Evolutionary conservation across 2,113 vertebrate genomes (phyloP), one percentile per base, ranked within the genome.

Genomic region (Opisthocomus hoazin): DNA sequence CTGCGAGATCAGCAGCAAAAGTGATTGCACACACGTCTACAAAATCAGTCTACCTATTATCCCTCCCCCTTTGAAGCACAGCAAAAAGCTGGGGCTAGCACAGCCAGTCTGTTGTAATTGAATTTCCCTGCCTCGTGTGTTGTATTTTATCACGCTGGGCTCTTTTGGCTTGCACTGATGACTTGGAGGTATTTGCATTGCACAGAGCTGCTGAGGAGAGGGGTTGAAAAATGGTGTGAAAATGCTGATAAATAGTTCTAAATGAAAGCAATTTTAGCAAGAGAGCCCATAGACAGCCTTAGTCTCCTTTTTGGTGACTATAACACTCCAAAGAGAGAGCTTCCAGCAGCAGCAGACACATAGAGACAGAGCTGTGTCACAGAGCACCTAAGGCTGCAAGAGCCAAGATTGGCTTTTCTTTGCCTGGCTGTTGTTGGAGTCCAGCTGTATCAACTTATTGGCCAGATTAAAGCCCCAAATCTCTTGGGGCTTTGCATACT

Each of bases 231-330:
- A 89, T 90, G 63, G 58, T 94, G 86, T 94, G 94, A 97, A 90
- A 95, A 97, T 54, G 93, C 95, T 98, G 98, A 98, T 97, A 97
- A 97, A 98, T 97, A 92, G 97, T 87, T 97, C 84, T 93, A 96
- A 97, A 96, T 96, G 87, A 96, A 98, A 98, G 96, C 91, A 97
- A 96, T 98, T 98, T 98, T 92, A 97, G 95, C 84, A 74, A 78
- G 61, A 95, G 80, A 84, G 85, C 95, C 97, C 82, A 77, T 89
- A 97, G 97, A 97, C 86, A 32, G 60, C 91, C 85, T 93, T 57
- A 64, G n/a, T 48, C 57, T 90, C 75, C 41, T 78, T 91, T 95
- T 96, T 51, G 82, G 78, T 94, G 65, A 76, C 88, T 96, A 3
- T 73, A 90, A 93, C 77, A 60, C 41, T 85, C 82, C 81, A 57